Percentiles rank a stretch among this genome's conserved stretches.
Evolutionary conservation across 2,797 vertebrate species (phyloP).

Genomic region (Cyclura pinguis): DNA sequence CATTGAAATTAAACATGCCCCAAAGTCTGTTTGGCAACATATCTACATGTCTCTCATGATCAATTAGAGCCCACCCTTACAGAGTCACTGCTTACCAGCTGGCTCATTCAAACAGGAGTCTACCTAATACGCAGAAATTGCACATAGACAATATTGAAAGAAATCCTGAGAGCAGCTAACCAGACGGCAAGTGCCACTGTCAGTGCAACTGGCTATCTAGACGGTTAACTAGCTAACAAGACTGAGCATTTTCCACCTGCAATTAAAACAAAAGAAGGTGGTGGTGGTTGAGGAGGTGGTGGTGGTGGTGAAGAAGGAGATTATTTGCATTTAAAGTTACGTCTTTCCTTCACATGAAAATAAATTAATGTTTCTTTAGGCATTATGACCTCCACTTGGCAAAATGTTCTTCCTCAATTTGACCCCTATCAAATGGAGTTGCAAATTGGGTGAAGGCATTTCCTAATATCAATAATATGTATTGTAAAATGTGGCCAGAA

Average conservation of each 20-base stretch:
- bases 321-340: background rate
- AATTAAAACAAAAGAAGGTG: background rate
- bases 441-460: background rate
- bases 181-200: no score
- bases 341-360: background rate
- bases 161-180: background rate
- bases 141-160: background rate
- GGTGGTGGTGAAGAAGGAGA: no score
- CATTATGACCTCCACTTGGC: background rate
- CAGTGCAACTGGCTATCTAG: background rate
- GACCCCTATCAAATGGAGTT: background rate
- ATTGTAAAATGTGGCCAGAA: background rate
- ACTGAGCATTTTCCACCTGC: background rate
- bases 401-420: background rate
- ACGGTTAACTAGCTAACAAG: background rate
- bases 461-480: background rate
- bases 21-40: background rate
- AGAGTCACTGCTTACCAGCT: background rate
- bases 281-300: no score
- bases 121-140: background rate
- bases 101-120: background rate
- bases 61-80: background rate
- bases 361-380: background rate
- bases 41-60: background rate
- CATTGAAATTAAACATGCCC: background rate